Base-by-base conservation (phyloP, 2,888 invertebrate genomes). In the Slavum lentiscoides region DNA sequence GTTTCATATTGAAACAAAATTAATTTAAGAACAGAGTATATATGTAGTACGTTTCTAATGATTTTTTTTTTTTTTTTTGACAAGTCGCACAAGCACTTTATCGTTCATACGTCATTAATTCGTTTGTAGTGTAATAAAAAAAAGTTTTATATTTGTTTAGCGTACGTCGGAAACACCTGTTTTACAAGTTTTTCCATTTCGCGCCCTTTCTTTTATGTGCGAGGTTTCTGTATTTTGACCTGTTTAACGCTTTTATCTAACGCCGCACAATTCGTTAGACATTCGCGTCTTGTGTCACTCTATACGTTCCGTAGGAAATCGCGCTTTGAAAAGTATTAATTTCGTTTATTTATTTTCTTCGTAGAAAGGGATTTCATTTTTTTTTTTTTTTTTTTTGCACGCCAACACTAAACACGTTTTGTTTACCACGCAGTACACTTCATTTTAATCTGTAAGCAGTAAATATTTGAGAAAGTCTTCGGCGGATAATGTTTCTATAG, bases 71-170 rank as follows among this genome's bases (percentile, higher is more conserved):
- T 30, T 30, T 4, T 30, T 30, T 30, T 30, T 13, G 62, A 73
- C 19, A 30, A 62, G n/a, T 1, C 9, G 55, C 55, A 5, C 62
- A 15, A 62, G 30, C 49, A 37, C 49, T 74, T 74, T 62, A 19
- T n/a, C 49, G 73, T 74, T 69, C 55, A 69, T 55, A 69, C 30
- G 55, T 69, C 69, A 55, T 69, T 74, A 74, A 74, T 74, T 74
- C 30, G 62, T 49, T 53, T 39, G 62, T 62, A 62, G 15, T 15
- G 49, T 62, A 74, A 74, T 55, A 55, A 30, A 64, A 74, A 69
- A 74, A 74, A 74, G 74, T 74, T 74, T 74, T 55, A n/a, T 66
- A 55, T 55, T 74, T 74, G 64, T 64, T 64, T 21, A 64, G 74
- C 30, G 37, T 39, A 53, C 64, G 55, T 55, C 6, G 11, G 21